Evolutionary conservation across 2,113 vertebrate species (phyloP), one percentile per base, ranked within the genome.

Genomic region (Etheostoma cragini): DNA sequence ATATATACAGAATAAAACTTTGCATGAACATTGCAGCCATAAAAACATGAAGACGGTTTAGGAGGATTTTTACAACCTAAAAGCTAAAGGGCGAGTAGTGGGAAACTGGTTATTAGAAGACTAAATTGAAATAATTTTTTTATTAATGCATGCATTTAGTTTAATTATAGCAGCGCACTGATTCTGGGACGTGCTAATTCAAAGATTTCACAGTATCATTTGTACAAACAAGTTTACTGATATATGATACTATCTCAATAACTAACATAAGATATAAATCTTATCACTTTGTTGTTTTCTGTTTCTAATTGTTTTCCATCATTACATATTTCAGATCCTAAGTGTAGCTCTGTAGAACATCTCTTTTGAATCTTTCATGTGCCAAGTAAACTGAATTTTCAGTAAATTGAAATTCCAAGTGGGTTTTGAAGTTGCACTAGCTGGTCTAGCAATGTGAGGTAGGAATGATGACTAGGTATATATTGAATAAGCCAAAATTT

Each of bases 201-300:
- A 30, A 66, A 33, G 11, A 46, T 46, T 61, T 62, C 49, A 75
- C 11, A 62, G 8, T 47, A 11, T 24, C 30, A 67, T 45, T 61
- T 57, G 8, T 52, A 33, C n/a, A 53, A 66, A n/a, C 6, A 16
- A 15, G 35, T 14, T 33, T 65, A 8, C 60, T 30, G 13, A 12
- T 62, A 42, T 15, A 13, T 22, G 56, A 79, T 82, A 62, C 8
- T 16, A 46, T 67, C 80, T 33, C 8, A 45, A n/a, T 33, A 26
- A 76, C 8, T 35, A 4, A 8, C 50, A 76, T 45, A 4, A 72
- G 76, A 82, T 68, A 38, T 14, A 1, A 75, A 82, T 71, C 38
- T 57, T 54, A 65, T 16, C 26, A n/a, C 1, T 30, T 66, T 0
- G 33, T 21, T 16, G 4, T 16, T 26, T 26, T 22, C 38, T 67